These are phyloP conservation scores for Pocillopora verrucosa DNA, from an alignment of 64 coral and sea anemone species.

Conservation along the genomic window DNA sequence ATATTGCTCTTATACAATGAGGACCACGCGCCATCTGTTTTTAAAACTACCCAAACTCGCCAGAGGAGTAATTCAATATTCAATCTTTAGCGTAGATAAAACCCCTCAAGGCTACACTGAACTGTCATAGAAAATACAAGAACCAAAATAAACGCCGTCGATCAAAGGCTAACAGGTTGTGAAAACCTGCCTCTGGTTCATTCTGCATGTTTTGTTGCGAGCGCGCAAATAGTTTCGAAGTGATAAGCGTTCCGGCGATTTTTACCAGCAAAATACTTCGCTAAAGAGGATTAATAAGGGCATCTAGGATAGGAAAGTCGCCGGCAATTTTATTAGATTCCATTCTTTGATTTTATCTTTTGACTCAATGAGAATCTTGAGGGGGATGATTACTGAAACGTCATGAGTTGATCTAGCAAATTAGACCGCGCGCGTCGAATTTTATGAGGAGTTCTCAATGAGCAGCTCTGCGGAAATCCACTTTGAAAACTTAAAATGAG, in stretches of 20 bases:
- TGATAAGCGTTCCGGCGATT: slow-evolving; percentile 22
- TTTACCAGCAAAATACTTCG: slow-evolving; percentile 2
- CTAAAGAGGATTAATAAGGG: slow-evolving; percentile 20
- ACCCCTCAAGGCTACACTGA: slow-evolving; percentile 25
- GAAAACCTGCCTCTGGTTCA: background rate
- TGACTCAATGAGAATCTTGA: slow-evolving; percentile 48
- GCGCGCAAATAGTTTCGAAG: slow-evolving; percentile 1
- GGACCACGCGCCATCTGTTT: slow-evolving; percentile 15
- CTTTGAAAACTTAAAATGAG: slow-evolving; percentile 86
- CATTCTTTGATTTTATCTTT: slow-evolving; percentile 60
- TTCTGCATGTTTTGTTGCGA: background rate
- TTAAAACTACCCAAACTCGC: slow-evolving; percentile 12
- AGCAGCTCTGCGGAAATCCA: slow-evolving; percentile 43
- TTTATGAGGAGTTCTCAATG: slow-evolving; percentile 39
- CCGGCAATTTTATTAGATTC: slow-evolving; percentile 52
- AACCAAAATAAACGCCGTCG: slow-evolving; percentile 7
- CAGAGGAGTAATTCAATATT: slow-evolving; percentile 34
- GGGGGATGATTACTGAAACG: slow-evolving; percentile 34
- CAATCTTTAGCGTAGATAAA: slow-evolving; percentile 14
- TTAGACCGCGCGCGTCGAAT: slow-evolving; percentile 34
- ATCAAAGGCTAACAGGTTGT: background rate
- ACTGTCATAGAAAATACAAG: background rate
- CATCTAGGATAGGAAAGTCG: slow-evolving; percentile 22
- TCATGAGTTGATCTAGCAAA: slow-evolving; percentile 53
- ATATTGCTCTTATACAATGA: background rate